Base-by-base conservation (phyloP, 2,797 vertebrate genomes). In the Dryobates pubescens region DNA sequence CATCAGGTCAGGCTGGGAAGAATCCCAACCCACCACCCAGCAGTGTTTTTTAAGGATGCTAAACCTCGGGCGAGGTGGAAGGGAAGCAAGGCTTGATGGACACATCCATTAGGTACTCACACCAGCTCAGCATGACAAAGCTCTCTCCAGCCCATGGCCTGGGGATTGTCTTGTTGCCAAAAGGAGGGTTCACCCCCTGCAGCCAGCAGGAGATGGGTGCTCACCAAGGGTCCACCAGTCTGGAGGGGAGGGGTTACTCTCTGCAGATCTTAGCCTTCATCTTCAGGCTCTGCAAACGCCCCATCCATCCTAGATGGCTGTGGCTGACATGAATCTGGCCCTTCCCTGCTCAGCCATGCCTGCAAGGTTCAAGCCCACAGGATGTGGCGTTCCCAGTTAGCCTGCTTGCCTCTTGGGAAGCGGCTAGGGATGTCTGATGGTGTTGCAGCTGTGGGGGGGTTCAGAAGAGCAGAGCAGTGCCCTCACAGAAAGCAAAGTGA, bases 401-500 rank as follows among this genome's bases (percentile, higher is more conserved):
- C 58, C 18, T 17, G 34, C 13, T 15, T 10, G 3, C 43, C 36
- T 36, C 67, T n/a, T 36, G 1, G 58, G 51, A 34, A 69, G 57
- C 3, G 9, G n/a, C 3, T 13, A 45, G 26, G 45, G 45, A 10
- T 1, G 41, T 3, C 5, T 6, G n/a, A 13, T 4, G 20, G 26
- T 36, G 36, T 36, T 36, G 36, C 36, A 36, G 36, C 36, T 36
- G 36, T 36, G 36, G 36, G 36, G 36, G 8, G 36, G 36, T 68
- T 45, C 47, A 9, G 85, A 19, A 8, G 45, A 67, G 34, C 17
- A 19, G 38, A 45, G 53, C 22, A 19, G 56, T 13, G 2, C 18
- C 0, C 54, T 29, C 10, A 30, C 47, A 8, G 22, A 53, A 29
- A 27, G 8, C 29, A 13, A 17, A 59, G 9, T 0, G 0, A 43